A percentile compares a stretch with the other conserved stretches of the same genome.
phyloP scores from a whole-genome alignment of 2,888 invertebrate species.

The Rhaphigaster nebulosa region DNA sequence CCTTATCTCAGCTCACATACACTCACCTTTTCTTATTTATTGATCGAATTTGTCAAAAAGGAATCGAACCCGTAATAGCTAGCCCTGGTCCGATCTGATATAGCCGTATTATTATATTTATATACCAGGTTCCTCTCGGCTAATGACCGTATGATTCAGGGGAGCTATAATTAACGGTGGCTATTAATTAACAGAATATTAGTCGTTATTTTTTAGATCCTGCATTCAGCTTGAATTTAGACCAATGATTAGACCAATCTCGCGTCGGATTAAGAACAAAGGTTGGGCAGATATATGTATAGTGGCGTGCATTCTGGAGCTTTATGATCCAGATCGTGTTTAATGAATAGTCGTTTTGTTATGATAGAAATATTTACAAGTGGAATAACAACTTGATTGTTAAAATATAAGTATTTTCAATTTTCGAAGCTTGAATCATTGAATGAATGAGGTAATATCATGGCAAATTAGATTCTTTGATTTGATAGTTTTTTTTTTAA shows the following conservation, averaged over 20 bases:
- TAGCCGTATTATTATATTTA: slow-evolving; percentile 4
- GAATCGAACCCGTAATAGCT: slow-evolving; percentile 45
- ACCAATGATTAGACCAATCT: not conserved
- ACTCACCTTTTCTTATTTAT: slow-evolving; percentile 50
- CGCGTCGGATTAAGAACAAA: not conserved
- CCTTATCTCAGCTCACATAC: slow-evolving; percentile 39
- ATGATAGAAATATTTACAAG: not conserved
- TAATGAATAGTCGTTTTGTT: not conserved
- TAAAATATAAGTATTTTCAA: too few relatives aligned
- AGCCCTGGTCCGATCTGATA: not conserved
- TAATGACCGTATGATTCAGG: slow-evolving; percentile 3
- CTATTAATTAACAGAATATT: slow-evolving; percentile 27
- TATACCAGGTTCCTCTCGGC: not conserved
- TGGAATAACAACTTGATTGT: not conserved
- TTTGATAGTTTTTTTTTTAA: too few relatives aligned
- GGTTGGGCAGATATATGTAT: not conserved
- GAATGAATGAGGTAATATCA: too few relatives aligned
- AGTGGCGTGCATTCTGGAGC: not conserved
- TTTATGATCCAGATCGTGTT: not conserved
- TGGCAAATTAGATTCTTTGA: too few relatives aligned
- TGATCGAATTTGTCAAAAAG: slow-evolving; percentile 57
- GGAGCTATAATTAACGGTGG: slow-evolving; percentile 18
- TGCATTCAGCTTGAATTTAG: not conserved
- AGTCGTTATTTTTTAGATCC: slow-evolving; percentile 30
- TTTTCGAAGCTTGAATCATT: too few relatives aligned